A percentile compares a stretch with the other conserved stretches of the same genome.
phyloP scores from a whole-genome alignment of 2,888 invertebrate species.

The Idaea aversata region DNA sequence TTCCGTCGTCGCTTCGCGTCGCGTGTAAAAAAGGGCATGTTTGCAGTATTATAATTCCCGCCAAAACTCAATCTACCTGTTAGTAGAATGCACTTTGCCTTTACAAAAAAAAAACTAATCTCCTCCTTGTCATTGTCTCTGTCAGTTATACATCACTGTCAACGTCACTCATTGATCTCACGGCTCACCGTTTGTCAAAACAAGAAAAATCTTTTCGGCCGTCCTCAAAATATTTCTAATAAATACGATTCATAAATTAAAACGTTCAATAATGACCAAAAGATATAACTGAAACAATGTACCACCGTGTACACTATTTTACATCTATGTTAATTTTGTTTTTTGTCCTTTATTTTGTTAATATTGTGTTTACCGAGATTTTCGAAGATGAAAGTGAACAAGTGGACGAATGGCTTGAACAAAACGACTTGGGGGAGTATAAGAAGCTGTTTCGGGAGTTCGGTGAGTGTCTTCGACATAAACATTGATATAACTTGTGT shows the following conservation, averaged over 20 bases:
- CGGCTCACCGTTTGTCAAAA: constrained; percentile 22
- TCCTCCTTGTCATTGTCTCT: too few species aligned
- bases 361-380: constrained; percentile 60
- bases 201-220: constrained; percentile 28
- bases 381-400: constrained; percentile 79
- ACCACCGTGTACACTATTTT: constrained; percentile 56
- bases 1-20: too few species aligned
- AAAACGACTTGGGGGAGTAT: constrained; percentile 85
- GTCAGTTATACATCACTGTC: background rate
- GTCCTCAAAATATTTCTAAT: constrained; percentile 32
- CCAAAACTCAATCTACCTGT: too few species aligned
- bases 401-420: constrained; percentile 88
- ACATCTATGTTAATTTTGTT: constrained; percentile 57
- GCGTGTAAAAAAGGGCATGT: too few species aligned
- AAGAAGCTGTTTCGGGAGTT: constrained; percentile 85
- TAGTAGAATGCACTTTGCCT: too few species aligned
- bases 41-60: too few species aligned
- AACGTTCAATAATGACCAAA: constrained; percentile 53
- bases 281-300: constrained; percentile 49
- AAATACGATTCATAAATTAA: constrained; percentile 26
- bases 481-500: background rate
- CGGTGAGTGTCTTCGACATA: constrained; percentile 77
- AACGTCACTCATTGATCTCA: background rate
- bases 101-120: too few species aligned
- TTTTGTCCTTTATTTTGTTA: constrained; percentile 58